Base-by-base conservation (phyloP, 2,797 vertebrate genomes). In the Sebastes vulpes region DNA sequence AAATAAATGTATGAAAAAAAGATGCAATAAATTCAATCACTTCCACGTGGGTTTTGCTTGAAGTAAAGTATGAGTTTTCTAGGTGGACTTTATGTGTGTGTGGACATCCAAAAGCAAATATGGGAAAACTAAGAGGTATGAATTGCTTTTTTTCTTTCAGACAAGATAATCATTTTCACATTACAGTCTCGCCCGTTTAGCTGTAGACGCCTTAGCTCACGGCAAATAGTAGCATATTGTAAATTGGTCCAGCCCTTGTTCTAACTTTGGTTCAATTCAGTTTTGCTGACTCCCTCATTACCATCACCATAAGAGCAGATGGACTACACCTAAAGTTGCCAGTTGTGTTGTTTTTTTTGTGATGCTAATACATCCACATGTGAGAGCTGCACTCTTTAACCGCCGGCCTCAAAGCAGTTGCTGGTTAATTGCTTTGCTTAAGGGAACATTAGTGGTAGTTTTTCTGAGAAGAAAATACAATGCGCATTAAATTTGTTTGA, bases 381-480 rank as follows among this genome's bases (percentile, higher is more conserved):
- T 60, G 48, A 75, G 10, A 60, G 26, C 65, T 57, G 25, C n/a
- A 32, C 23, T 58, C 35, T 65, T 71, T 28, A 29, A 42, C 21
- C 4, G 0, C 35, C 57, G 31, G 63, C 61, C 59, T 18, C 38
- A n/a, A 60, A 77, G 31, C 74, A 72, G 59, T 87, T 79, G 71
- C 50, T 75, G 46, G 38, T 78, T 89, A 92, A 91, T 82, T 81
- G 77, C 74, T 56, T 85, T 75, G 84, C 84, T 86, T 60, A 81
- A 70, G 58, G 83, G 77, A 71, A 72, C 57, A 63, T 69, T 75
- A 70, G 72, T 60, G 70, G 68, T 58, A 28, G 75, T 56, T 60
- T 53, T 78, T 82, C 20, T 26, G 16, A 73, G 21, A 72, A 28
- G 64, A 75, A 65, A 79, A 82, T 18, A 46, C 25, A 57, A 46